phyloP scores from a whole-genome alignment of 2,888 invertebrate genomes.

The Andricus quercusramuli region DNA sequence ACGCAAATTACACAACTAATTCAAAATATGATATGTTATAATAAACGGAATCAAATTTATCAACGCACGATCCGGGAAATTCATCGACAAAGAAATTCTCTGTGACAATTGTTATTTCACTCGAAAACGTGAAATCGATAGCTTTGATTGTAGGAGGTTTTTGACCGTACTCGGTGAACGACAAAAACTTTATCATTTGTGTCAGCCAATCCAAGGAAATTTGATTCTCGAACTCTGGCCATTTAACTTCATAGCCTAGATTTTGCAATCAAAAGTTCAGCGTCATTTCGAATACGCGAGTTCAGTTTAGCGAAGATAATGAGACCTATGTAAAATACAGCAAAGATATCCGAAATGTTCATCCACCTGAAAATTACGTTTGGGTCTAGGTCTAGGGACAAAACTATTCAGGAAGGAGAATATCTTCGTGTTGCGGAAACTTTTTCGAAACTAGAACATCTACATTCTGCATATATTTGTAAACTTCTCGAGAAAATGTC shows the following conservation, averaged over 20 bases:
- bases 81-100: background rate
- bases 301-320: slow-evolving; percentile 13
- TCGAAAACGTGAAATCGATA: slow-evolving; percentile 1
- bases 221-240: slow-evolving; percentile 33
- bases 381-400: background rate
- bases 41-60: background rate
- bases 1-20: background rate
- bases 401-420: slow-evolving; percentile 3
- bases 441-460: slow-evolving; percentile 23
- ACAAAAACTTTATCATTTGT: slow-evolving; percentile 16
- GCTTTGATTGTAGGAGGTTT: background rate
- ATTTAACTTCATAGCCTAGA: slow-evolving; percentile 52
- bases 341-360: background rate
- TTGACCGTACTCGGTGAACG: background rate
- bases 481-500: slow-evolving; percentile 22
- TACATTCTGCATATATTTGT: slow-evolving; percentile 14
- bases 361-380: background rate
- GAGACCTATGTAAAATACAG: background rate
- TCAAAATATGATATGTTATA: background rate
- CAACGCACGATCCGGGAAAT: background rate
- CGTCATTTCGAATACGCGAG: background rate
- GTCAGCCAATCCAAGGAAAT: slow-evolving; percentile 12
- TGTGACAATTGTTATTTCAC: background rate
- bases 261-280: slow-evolving; percentile 15
- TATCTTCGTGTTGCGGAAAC: background rate